These are phyloP conservation scores for Odontocolon sp. DNA, from an alignment of 2,888 invertebrate genomes.

Conservation along the genomic window DNA sequence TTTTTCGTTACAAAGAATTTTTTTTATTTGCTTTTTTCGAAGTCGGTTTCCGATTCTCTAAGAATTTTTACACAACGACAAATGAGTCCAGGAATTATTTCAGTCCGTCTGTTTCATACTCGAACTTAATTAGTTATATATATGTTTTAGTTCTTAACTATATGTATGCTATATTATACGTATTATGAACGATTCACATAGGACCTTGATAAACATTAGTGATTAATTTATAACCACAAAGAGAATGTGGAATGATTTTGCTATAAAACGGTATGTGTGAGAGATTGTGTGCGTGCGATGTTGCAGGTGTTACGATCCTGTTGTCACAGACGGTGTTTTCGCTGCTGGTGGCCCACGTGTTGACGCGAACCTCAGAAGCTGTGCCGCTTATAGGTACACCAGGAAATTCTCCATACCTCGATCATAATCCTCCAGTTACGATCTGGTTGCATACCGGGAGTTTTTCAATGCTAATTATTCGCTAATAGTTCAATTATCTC, in stretches of 20 bases:
- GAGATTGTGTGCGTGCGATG: slow-evolving; percentile 84
- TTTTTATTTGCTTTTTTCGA: too few relatives aligned
- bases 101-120: background rate
- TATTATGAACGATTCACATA: slow-evolving; percentile 3
- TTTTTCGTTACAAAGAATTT: too few relatives aligned
- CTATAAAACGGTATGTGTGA: slow-evolving; percentile 81
- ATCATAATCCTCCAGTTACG: slow-evolving; percentile 49
- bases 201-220: background rate
- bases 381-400: slow-evolving; percentile 97
- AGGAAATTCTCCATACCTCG: slow-evolving; percentile 63
- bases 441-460: slow-evolving; percentile 40
- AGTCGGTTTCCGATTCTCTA: too few relatives aligned
- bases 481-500: too few relatives aligned
- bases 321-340: slow-evolving; percentile 99
- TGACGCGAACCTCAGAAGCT: slow-evolving; percentile 99
- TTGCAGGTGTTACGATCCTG: slow-evolving; percentile 99
- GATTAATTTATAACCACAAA: background rate
- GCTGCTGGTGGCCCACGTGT: slow-evolving; percentile 99
- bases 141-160: too few relatives aligned
- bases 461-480: slow-evolving; percentile 13
- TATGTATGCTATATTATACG: too few relatives aligned
- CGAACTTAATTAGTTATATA: too few relatives aligned
- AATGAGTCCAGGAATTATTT: background rate
- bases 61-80: background rate
- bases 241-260: slow-evolving; percentile 21